These are phyloP conservation scores for Plecotus auritus DNA, from an alignment of 2,113 vertebrate genomes.

Conservation along the genomic window DNA sequence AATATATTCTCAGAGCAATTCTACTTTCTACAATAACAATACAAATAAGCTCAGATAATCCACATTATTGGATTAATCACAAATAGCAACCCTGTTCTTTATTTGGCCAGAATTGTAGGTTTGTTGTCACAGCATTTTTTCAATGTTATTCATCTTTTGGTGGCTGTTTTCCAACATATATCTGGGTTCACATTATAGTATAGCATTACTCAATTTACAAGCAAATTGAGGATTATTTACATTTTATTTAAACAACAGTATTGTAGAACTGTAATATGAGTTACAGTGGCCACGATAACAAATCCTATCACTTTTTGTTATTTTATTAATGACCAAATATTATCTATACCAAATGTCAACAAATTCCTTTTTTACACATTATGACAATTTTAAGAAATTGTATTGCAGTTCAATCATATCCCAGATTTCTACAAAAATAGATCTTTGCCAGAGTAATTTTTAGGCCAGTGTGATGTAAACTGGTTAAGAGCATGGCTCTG, in stretches of 20 bases:
- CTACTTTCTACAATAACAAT: neutral
- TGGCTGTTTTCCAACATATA: constrained; percentile 24
- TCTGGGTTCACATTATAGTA: neutral
- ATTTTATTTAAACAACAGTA: constrained; percentile 10
- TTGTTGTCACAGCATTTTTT: constrained; percentile 14
- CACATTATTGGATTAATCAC: constrained; percentile 25
- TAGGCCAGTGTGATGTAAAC: neutral
- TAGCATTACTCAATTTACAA: neutral
- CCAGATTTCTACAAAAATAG: neutral
- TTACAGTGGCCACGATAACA: neutral
- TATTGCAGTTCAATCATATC: neutral
- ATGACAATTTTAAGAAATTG: neutral
- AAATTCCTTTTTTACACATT: neutral
- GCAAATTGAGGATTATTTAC: constrained; percentile 16
- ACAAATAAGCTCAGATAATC: constrained; percentile 4
- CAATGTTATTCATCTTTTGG: neutral
- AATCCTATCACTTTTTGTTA: neutral
- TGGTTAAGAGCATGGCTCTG: neutral
- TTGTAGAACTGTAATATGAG: neutral
- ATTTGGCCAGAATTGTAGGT: neutral
- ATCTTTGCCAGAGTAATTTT: neutral
- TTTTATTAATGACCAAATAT: neutral
- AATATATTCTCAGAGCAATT: neutral
- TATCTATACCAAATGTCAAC: neutral
- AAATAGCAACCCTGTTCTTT: neutral